Evolutionary conservation across 2,113 vertebrate genomes (phyloP).

Genomic region (Dromiciops gliroides): DNA sequence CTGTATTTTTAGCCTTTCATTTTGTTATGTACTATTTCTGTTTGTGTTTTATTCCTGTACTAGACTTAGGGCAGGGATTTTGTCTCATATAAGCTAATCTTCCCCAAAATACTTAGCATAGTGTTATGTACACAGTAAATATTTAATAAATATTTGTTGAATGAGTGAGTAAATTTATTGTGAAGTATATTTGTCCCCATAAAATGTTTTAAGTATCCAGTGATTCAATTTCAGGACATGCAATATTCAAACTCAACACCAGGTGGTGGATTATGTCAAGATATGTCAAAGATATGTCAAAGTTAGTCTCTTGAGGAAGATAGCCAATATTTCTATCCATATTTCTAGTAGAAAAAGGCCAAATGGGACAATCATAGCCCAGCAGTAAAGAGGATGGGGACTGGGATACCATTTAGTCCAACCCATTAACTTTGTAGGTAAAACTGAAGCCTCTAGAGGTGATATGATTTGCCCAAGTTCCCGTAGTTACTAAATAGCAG

Average conservation of each 20-base stretch:
- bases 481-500: not conserved
- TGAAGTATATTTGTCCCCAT: not conserved
- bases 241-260: not conserved
- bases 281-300: not conserved
- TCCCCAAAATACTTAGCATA: not conserved
- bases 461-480: not conserved
- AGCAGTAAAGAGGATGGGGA: not conserved
- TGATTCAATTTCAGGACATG: not conserved
- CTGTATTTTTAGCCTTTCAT: not conserved
- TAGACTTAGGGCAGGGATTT: not conserved
- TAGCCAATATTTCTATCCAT: not conserved
- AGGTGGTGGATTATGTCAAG: not conserved
- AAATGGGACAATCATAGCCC: not conserved
- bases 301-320: not conserved
- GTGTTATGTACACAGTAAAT: not conserved
- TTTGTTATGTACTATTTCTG: not conserved
- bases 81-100: not conserved
- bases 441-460: not conserved
- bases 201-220: not conserved
- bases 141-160: not conserved
- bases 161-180: not conserved
- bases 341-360: not conserved
- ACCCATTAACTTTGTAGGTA: not conserved
- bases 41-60: not conserved
- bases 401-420: not conserved